Conservation (phyloP, 1,140 invertebrate genomes). For the Drosophila rufa region DNA sequence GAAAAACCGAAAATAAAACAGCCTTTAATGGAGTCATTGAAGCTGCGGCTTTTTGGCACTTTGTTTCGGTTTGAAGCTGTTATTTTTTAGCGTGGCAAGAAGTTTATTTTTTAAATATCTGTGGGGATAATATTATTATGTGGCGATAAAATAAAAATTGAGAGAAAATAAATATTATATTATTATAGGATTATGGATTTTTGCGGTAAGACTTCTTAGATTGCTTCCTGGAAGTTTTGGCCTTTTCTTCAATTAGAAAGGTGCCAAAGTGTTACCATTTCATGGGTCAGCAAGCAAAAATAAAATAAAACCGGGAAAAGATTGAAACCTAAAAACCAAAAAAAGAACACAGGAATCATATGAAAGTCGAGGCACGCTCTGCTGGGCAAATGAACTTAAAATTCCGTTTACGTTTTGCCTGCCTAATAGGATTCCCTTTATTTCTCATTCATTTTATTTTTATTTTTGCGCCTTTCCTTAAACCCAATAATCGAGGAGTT, state of each 20-base stretch:
- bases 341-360: constrained; percentile 41
- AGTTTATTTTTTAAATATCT: background rate
- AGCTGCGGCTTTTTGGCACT: constrained; percentile 35
- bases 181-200: too few species aligned
- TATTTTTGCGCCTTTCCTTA: constrained; percentile 7
- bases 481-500: background rate
- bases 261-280: constrained; percentile 24
- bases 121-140: background rate
- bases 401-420: constrained; percentile 70
- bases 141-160: too few species aligned
- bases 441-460: constrained; percentile 22
- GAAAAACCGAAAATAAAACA: constrained; percentile 50
- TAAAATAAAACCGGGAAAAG: background rate
- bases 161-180: too few species aligned
- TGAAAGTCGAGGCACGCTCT: constrained; percentile 51
- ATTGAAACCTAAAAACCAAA: constrained; percentile 4
- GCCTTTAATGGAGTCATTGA: constrained; percentile 78
- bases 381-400: constrained; percentile 67
- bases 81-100: background rate
- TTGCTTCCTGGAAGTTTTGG: constrained; percentile 7
- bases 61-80: constrained; percentile 19
- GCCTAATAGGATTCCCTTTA: constrained; percentile 74
- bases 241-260: constrained; percentile 15
- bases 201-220: background rate
- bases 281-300: background rate